Evolutionary conservation across 2,113 vertebrate species (phyloP).

Genomic region (Prionailurus bengalensis): DNA sequence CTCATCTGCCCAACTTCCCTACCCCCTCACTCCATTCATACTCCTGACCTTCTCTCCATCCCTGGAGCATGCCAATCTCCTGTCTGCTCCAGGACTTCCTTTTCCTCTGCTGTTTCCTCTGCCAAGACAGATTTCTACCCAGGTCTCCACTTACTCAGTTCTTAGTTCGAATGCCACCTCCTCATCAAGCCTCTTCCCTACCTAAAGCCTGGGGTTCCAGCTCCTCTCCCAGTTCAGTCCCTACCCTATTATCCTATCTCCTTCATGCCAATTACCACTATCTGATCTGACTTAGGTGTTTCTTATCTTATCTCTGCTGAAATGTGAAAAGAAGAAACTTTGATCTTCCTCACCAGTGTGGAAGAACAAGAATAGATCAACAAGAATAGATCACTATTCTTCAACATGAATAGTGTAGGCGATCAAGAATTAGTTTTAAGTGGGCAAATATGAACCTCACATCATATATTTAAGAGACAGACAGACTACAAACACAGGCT

Average conservation of each 20-base stretch:
- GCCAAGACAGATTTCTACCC: background rate
- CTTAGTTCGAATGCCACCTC: background rate
- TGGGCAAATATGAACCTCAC: constrained; percentile 15
- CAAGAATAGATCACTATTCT: background rate
- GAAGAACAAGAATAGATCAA: too few species aligned
- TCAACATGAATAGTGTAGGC: background rate
- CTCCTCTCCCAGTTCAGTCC: background rate
- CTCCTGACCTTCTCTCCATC: background rate
- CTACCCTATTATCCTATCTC: background rate
- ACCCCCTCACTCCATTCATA: background rate
- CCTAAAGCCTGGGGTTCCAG: background rate
- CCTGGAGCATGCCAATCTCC: background rate
- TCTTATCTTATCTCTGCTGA: background rate
- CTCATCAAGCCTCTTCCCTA: background rate
- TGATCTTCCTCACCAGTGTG: background rate
- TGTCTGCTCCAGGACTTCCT: background rate
- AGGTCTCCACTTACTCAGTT: background rate
- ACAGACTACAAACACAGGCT: background rate
- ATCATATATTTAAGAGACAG: background rate
- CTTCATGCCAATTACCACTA: background rate
- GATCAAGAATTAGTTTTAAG: background rate
- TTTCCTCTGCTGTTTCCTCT: background rate
- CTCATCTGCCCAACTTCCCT: background rate
- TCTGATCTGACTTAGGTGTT: constrained; percentile 4
- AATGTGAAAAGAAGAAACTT: background rate